phyloP scores from a whole-genome alignment of 2,888 invertebrate species.

The Pheosia tremula region DNA sequence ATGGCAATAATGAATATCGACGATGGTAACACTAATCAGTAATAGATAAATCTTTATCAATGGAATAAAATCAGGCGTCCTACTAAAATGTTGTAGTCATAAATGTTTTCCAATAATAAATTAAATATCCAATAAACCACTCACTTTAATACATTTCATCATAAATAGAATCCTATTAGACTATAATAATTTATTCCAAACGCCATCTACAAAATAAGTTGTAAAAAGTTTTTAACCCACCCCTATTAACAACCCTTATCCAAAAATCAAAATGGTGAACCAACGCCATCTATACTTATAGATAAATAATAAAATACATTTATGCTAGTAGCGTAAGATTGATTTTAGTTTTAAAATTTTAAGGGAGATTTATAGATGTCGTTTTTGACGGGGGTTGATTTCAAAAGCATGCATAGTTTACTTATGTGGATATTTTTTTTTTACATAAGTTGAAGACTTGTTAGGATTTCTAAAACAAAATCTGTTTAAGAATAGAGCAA shows the following conservation, averaged over 20 bases:
- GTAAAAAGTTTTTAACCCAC: constrained; percentile 14
- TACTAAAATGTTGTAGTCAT: too few species aligned
- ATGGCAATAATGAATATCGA: too few species aligned
- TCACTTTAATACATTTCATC: too few species aligned
- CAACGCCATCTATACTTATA: constrained; percentile 58
- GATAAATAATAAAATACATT: constrained; percentile 24
- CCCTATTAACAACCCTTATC: constrained; percentile 35
- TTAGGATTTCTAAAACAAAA: too few species aligned
- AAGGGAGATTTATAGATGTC: constrained; percentile 66
- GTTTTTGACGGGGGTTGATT: constrained; percentile 28
- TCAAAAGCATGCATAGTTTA: background rate
- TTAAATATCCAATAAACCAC: too few species aligned
- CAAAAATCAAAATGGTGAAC: constrained; percentile 9
- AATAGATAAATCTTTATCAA: too few species aligned
- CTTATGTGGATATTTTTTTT: too few species aligned
- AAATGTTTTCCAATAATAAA: too few species aligned
- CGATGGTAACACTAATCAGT: too few species aligned
- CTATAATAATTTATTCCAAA: background rate
- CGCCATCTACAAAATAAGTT: constrained; percentile 25
- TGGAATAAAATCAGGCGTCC: too few species aligned
- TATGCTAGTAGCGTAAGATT: constrained; percentile 37
- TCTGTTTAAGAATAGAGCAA: too few species aligned
- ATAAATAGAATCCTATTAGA: background rate
- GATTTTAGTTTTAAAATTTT: constrained; percentile 49
- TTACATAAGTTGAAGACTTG: too few species aligned